Evolutionary conservation across 2,113 vertebrate genomes (phyloP).

Genomic region (Scartelaos histophorus): DNA sequence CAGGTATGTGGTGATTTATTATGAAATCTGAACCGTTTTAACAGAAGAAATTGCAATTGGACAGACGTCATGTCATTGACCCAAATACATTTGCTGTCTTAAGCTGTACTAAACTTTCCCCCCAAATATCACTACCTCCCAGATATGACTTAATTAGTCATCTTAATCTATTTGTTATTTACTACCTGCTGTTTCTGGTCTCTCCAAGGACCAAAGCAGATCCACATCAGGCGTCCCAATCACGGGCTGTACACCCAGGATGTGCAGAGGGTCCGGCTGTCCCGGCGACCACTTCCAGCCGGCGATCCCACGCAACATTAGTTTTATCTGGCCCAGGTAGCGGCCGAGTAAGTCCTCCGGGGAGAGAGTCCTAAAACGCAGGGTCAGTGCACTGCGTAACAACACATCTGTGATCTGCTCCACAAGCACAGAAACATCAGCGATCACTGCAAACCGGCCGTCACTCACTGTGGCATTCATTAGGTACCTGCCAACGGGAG

Average conservation of each 20-base stretch:
- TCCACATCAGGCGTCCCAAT: constrained; percentile 82
- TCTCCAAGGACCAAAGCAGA: constrained; percentile 88
- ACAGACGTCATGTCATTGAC: too few species aligned
- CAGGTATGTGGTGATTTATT: too few species aligned
- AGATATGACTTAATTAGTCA: neutral
- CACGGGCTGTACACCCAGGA: constrained; percentile 88
- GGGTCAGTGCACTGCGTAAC: constrained; percentile 84
- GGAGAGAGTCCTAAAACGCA: constrained; percentile 87
- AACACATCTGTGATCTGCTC: constrained; percentile 87
- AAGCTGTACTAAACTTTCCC: neutral
- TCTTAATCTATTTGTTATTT: neutral
- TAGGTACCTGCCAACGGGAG: constrained; percentile 77
- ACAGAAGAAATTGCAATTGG: too few species aligned
- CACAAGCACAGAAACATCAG: constrained; percentile 87
- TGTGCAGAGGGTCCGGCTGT: constrained; percentile 87
- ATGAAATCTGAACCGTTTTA: too few species aligned
- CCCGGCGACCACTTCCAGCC: constrained; percentile 61
- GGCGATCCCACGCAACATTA: constrained; percentile 77
- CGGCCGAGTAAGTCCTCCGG: constrained; percentile 90
- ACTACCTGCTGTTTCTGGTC: constrained; percentile 57
- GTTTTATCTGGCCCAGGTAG: constrained; percentile 85
- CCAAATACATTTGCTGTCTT: neutral
- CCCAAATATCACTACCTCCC: too few species aligned
- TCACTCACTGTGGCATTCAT: constrained; percentile 93
- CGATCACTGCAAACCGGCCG: constrained; percentile 88